A percentile compares a stretch with the other conserved stretches of the same genome.
Conservation (phyloP, 2,888 invertebrate species). For the Brachyopa scutellaris region DNA sequence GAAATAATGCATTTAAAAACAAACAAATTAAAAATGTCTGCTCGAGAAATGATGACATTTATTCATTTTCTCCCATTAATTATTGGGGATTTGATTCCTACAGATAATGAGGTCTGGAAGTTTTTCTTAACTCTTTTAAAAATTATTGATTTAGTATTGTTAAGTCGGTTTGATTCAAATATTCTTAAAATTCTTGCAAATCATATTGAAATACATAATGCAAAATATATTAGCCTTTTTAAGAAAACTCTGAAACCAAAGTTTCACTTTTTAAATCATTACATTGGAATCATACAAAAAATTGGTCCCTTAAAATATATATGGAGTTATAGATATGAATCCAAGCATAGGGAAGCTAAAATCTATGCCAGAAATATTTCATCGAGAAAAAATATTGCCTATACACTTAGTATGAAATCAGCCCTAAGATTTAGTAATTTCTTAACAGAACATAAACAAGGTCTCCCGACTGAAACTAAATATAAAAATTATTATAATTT, state of each 20-base stretch:
- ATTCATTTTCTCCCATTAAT: slow-evolving; percentile 46
- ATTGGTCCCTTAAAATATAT: too few species aligned
- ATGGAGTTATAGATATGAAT: too few species aligned
- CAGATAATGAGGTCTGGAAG: slow-evolving; percentile 13
- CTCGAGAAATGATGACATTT: slow-evolving; percentile 49
- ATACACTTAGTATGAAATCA: neutral
- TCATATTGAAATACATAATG: neutral
- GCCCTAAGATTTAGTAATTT: neutral
- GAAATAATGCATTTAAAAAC: slow-evolving; percentile 10
- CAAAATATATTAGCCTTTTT: neutral
- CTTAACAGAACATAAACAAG: too few species aligned
- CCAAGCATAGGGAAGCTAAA: too few species aligned
- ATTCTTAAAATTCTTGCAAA: too few species aligned
- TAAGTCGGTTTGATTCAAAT: slow-evolving; percentile 24
- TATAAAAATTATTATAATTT: neutral
- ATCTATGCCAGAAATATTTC: too few species aligned
- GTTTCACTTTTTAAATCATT: too few species aligned
- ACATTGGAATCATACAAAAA: too few species aligned
- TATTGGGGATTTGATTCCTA: slow-evolving; percentile 26
- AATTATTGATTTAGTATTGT: slow-evolving; percentile 23
- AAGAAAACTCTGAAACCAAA: neutral
- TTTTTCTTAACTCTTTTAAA: slow-evolving; percentile 10
- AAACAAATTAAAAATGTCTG: slow-evolving; percentile 40
- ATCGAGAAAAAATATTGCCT: too few species aligned
- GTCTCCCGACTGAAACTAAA: too few species aligned